Base-by-base conservation (phyloP, 2,113 vertebrate genomes). In the Aleadryas rufinucha region DNA sequence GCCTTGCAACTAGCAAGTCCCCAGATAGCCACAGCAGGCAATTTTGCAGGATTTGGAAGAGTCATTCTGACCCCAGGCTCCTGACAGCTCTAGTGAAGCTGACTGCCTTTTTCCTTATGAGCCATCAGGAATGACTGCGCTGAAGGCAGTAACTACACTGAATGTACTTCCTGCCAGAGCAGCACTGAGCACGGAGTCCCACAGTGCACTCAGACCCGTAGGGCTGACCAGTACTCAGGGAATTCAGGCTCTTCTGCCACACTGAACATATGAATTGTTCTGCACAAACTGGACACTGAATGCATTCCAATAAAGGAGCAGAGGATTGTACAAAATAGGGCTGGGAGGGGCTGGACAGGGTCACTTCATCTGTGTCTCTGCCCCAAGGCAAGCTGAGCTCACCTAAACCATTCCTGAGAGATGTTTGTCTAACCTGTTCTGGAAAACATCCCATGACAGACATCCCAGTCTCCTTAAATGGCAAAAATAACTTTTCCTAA, bases 401-500 rank as follows among this genome's bases (percentile, higher is more conserved):
- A 70, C 45, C n/a, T 45, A 90, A 95, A 94, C 45, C 30, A 52
- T 44, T 78, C 33, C 68, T 95, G 89, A 77, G 78, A 96, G 64
- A 60, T 84, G 65, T 95, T 87, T 90, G 37, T 87, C 69, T 74
- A 92, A 84, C 64, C 31, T 65, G 23, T 56, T 84, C 69, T 42
- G n/a, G 60, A 64, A 80, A 92, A 60, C 13, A 52, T 23, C 35
- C 49, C 53, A 39, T 1, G 4, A 27, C 20, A 72, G 44, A 64
- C 33, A 54, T 41, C 27, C 22, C 45, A 0, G 45, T 14, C 28
- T 65, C 12, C 53, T 64, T 59, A 60, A 37, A 11, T 6, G 3
- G 14, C 27, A 82, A 68, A 82, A 93, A 41, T 28, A 81, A 35
- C 9, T 74, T 89, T 16, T 82, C 39, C 26, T 68, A 6, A 37